Base-by-base conservation (phyloP, 1,140 invertebrate species). In the Drosophila ambigua region DNA sequence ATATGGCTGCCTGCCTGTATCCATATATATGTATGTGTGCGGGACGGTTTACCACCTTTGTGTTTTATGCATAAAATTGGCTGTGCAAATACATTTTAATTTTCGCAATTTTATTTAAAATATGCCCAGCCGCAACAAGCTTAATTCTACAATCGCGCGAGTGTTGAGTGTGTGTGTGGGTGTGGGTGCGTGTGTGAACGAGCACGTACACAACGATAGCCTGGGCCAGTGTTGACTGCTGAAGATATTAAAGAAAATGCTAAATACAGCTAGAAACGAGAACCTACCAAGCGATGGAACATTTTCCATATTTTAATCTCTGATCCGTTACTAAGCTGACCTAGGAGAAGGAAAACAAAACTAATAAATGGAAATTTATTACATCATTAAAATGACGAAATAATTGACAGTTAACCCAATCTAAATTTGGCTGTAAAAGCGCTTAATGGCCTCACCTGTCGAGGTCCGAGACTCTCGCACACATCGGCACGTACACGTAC, bases 51-150 rank as follows among this genome's bases (percentile, higher is more conserved):
- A 62, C 73, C 73, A 68, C 72, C 73, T 76, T 75, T 68, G 65
- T 68, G 43, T 43, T 77, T 58, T 50, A 43, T 74, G 59, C 72
- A 51, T 52, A 35, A 45, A 60, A 45, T 67, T 67, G 9, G 49
- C 46, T 51, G 58, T 60, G 83, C 60, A 83, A 87, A 88, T 63
- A 79, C 60, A 79, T 79, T 88, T 87, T 61, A 79, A 88, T 87
- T 87, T 85, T 85, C 63, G 78, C 74, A 82, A 85, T 69, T 77
- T 57, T 16, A 52, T 45, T 52, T 62, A 58, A 76, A 76, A 77
- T 78, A 78, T 87, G 68, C 77, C 78, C 11, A 39, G 35, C 11
- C 35, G 11, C 35, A 39, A 13, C 35, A 13, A 71, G 77, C 69
- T 55, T 60, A 64, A 62, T 26, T 49, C 58, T 31, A 39, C 46